Conservation (phyloP, 2,888 invertebrate genomes). For the Bellardia bayeri region DNA sequence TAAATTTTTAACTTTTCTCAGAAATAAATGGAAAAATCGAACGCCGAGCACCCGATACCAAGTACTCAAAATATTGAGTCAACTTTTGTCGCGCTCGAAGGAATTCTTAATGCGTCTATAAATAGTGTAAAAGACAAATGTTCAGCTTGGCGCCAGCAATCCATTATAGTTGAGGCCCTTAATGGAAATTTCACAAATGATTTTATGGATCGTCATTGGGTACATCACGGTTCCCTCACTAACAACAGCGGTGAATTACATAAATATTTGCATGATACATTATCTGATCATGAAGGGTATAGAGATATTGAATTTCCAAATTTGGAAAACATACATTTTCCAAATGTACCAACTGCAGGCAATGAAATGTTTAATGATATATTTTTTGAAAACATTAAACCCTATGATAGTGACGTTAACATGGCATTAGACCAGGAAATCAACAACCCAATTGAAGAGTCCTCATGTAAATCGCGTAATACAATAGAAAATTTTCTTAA, state of each 20-base stretch:
- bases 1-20: no score
- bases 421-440: slow-evolving; percentile 63
- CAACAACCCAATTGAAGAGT: slow-evolving; percentile 50
- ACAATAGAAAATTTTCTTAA: slow-evolving; percentile 46
- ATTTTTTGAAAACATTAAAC: background rate
- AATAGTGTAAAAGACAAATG: slow-evolving; percentile 30
- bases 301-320: slow-evolving; percentile 16
- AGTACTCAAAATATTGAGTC: background rate
- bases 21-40: no score
- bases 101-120: background rate
- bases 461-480: background rate
- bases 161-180: slow-evolving; percentile 62
- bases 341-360: slow-evolving; percentile 41
- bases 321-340: background rate
- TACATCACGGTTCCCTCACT: background rate
- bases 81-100: background rate
- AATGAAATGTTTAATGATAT: slow-evolving; percentile 70
- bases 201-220: slow-evolving; percentile 22
- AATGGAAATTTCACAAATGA: background rate
- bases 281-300: slow-evolving; percentile 23
- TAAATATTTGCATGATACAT: slow-evolving; percentile 62
- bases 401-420: background rate
- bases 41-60: no score
- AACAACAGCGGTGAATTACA: background rate
- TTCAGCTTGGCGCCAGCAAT: slow-evolving; percentile 77